Evolutionary conservation across 2,797 vertebrate genomes (phyloP).

Genomic region (Phaenicophaeus curvirostris): DNA sequence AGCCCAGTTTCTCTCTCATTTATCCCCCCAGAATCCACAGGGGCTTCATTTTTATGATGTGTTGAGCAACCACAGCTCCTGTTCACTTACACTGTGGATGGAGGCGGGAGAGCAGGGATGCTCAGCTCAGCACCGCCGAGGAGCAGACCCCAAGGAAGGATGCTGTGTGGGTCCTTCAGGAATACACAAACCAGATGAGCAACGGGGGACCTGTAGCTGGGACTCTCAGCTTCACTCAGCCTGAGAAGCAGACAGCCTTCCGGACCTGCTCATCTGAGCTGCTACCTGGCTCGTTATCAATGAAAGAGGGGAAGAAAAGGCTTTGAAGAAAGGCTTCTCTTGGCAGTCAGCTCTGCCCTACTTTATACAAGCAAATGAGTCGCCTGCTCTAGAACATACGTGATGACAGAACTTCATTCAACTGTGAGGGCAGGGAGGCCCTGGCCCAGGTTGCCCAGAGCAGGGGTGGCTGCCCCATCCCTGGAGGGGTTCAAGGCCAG

Average conservation of each 20-base stretch:
- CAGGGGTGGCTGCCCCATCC: too few species aligned
- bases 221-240: background rate
- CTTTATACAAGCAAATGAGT: accelerated
- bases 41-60: background rate
- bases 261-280: background rate
- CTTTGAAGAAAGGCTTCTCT: background rate
- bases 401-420: too few species aligned
- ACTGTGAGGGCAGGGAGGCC: too few species aligned
- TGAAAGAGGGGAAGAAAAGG: background rate
- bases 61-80: conserved; percentile 42
- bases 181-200: background rate
- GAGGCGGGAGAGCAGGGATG: background rate
- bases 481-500: too few species aligned
- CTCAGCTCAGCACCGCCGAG: background rate
- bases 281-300: background rate
- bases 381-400: background rate
- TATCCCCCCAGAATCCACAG: background rate
- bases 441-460: too few species aligned
- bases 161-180: accelerated
- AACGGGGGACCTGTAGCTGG: accelerated
- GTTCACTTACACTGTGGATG: background rate
- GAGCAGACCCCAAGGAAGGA: background rate
- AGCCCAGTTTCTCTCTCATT: background rate
- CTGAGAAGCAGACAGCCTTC: accelerated
- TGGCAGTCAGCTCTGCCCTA: background rate